phyloP scores from a whole-genome alignment of 2,797 vertebrate genomes.

The Spondyliosoma cantharus region DNA sequence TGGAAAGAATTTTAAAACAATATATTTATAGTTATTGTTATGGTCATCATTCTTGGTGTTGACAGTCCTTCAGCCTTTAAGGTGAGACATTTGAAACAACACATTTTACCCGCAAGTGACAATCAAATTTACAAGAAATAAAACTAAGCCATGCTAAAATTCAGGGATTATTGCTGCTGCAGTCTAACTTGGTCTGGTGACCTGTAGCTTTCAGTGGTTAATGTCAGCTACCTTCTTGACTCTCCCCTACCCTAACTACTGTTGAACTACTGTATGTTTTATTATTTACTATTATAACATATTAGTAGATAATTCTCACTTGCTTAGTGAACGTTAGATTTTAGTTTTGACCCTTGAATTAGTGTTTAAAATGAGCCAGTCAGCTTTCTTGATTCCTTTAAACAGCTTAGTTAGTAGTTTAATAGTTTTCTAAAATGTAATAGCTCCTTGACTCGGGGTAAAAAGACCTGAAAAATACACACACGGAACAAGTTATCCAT shows the following conservation, averaged over 20 bases:
- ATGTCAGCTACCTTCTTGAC: not conserved
- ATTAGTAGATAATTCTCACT: not conserved
- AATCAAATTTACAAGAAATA: not conserved
- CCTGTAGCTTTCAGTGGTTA: not conserved
- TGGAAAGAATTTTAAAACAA: no score
- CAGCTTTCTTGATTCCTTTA: not conserved
- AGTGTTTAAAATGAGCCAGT: not conserved
- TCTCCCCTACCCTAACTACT: not conserved
- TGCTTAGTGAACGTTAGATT: not conserved
- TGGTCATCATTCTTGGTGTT: no score
- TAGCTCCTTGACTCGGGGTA: no score
- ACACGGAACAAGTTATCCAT: no score
- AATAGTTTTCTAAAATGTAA: no score
- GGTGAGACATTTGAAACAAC: no score
- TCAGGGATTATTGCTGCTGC: not conserved
- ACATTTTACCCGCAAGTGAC: not conserved
- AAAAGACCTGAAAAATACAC: no score
- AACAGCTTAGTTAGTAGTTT: no score
- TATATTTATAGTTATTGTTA: no score
- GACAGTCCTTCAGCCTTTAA: no score
- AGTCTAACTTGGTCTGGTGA: not conserved
- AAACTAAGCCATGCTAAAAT: not conserved
- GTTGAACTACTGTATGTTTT: not conserved
- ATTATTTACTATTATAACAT: not conserved
- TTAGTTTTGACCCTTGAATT: not conserved